Evolutionary conservation across 1,140 invertebrate species (phyloP), one percentile per base, ranked within the genome.

Genomic region (Aphelinus certus): DNA sequence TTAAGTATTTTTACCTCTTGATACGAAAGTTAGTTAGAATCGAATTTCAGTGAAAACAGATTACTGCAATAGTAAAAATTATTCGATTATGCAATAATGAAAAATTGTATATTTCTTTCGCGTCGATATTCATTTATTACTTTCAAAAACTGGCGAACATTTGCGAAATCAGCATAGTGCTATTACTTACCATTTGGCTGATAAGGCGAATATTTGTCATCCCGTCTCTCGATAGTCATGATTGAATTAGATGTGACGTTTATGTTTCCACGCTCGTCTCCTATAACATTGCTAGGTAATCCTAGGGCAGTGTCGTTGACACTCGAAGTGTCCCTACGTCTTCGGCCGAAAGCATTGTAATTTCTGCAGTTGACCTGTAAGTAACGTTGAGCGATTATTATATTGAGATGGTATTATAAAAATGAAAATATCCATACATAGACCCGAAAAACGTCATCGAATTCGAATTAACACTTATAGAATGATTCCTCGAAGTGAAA

Each of bases 171-270:
- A 26, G 26, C 26, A 26, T 46, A 69, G 58, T 71, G 10, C 10
- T 70, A 73, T 26, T 49, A 85, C 83, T 89, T 89, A 94, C 93
- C 91, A 90, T 93, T 92, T 80, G 90, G 89, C 80, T 92, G 90
- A 89, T 93, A 91, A 80, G 90, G 83, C 77, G 82, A 83, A 73
- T 85, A 87, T 82, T 81, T 86, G 79, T 82, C 85, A 83, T 96
- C 95, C 80, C 92, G 92, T 83, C 93, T 92, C 87, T 98, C 96
- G 76, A 96, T 91, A 61, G 96, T 97, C 72, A 96, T 87, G 80
- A 98, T 97, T 67, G 95, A 92, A 88, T 97, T 97, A 7, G 96
- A 97, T 78, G 95, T 92, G 56, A 97, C 96, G 48, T 94, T 95
- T 74, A 97, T 97, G 89, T 97, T 96, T 90, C 97, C 96, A 80